A percentile compares a stretch with the other conserved stretches of the same genome.
Conservation (phyloP, 2,888 invertebrate species). For the Trachelus stipa region DNA sequence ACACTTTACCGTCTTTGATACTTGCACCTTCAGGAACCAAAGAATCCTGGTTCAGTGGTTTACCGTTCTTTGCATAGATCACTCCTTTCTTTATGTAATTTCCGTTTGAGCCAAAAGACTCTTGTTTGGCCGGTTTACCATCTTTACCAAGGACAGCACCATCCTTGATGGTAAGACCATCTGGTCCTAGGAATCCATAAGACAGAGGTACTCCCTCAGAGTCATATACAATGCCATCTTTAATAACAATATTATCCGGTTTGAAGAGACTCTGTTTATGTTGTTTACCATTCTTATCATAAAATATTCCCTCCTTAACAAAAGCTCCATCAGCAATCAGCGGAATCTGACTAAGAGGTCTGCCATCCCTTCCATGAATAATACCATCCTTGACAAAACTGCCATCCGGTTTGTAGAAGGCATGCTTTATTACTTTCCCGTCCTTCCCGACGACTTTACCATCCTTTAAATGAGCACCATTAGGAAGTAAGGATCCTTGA, state of each 20-base stretch:
- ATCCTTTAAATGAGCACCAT: slow-evolving; percentile 56
- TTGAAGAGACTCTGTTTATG: slow-evolving; percentile 59
- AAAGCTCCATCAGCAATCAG: slow-evolving; percentile 54
- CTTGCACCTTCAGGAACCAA: slow-evolving; percentile 56
- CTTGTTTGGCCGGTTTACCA: slow-evolving; percentile 57
- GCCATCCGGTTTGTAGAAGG: slow-evolving; percentile 59
- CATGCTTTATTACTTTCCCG: slow-evolving; percentile 55
- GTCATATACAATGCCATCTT: slow-evolving; percentile 54
- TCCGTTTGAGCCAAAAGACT: slow-evolving; percentile 56
- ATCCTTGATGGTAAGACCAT: slow-evolving; percentile 53
- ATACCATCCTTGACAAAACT: slow-evolving; percentile 60
- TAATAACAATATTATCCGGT: slow-evolving; percentile 50
- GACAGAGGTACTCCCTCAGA: slow-evolving; percentile 42
- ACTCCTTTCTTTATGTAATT: slow-evolving; percentile 54
- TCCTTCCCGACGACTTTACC: slow-evolving; percentile 61
- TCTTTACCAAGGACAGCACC: slow-evolving; percentile 53
- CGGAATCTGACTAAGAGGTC: slow-evolving; percentile 56
- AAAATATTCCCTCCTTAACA: slow-evolving; percentile 53
- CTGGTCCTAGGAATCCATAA: slow-evolving; percentile 50
- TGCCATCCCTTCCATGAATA: slow-evolving; percentile 53
- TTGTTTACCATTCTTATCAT: slow-evolving; percentile 44
- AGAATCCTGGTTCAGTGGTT: slow-evolving; percentile 57
- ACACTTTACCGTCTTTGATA: slow-evolving; percentile 57
- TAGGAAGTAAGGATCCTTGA: slow-evolving; percentile 59
- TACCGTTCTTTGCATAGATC: slow-evolving; percentile 53